These are phyloP conservation scores for Liopterus haemorrhoidalis DNA, from an alignment of 2,888 invertebrate species.

Conservation along the genomic window DNA sequence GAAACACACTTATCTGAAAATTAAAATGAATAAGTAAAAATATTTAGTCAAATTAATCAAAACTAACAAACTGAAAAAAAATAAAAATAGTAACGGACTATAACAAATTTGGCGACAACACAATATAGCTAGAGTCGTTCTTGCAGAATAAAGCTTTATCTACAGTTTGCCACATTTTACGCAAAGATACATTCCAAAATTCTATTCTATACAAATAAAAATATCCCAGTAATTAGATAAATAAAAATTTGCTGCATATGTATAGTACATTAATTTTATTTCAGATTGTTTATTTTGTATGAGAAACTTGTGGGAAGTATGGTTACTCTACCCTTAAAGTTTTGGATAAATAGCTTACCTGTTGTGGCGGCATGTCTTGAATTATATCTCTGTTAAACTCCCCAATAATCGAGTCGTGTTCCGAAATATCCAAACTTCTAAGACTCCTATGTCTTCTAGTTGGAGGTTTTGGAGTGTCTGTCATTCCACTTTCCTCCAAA, in stretches of 20 bases:
- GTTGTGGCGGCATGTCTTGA: constrained; percentile 29
- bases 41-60: background rate
- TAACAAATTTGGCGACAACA: too few species aligned
- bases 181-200: too few species aligned
- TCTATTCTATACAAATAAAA: background rate
- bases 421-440: constrained; percentile 42
- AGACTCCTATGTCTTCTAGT: constrained; percentile 41
- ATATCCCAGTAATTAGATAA: background rate
- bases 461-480: constrained; percentile 38
- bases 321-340: too few species aligned
- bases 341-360: constrained; percentile 32
- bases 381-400: constrained; percentile 26
- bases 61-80: background rate
- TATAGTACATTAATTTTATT: too few species aligned
- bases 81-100: background rate
- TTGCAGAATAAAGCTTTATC: too few species aligned
- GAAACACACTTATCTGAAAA: constrained; percentile 59
- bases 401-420: constrained; percentile 40
- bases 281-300: too few species aligned
- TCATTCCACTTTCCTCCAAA: constrained; percentile 17
- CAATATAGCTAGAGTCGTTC: too few species aligned
- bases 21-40: constrained; percentile 13
- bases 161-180: too few species aligned
- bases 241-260: background rate
- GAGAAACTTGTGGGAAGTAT: too few species aligned